Evolutionary conservation across 2,113 vertebrate genomes (phyloP).

Genomic region (Sander vitreus): DNA sequence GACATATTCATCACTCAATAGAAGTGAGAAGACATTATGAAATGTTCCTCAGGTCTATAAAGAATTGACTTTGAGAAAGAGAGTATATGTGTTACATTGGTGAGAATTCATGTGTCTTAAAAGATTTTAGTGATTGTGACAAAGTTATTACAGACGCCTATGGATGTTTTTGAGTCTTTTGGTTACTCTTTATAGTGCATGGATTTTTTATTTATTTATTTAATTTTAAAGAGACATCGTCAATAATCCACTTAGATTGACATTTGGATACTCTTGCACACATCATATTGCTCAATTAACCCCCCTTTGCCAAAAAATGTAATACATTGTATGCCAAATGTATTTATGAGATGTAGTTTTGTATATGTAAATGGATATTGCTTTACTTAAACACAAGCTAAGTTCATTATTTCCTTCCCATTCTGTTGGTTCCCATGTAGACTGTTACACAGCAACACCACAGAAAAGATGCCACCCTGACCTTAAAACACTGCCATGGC

Average conservation of each 20-base stretch:
- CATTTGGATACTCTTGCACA: constrained; percentile 73
- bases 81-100: constrained; percentile 72
- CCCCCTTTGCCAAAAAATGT: constrained; percentile 70
- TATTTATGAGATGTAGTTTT: constrained; percentile 81
- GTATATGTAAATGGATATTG: constrained; percentile 76
- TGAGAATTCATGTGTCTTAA: constrained; percentile 82
- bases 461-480: constrained; percentile 63
- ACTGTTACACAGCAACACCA: constrained; percentile 71
- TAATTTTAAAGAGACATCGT: constrained; percentile 66
- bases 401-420: constrained; percentile 60
- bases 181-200: constrained; percentile 81
- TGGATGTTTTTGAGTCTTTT: constrained; percentile 80
- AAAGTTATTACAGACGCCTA: constrained; percentile 78
- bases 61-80: constrained; percentile 75
- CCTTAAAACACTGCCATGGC: constrained; percentile 67
- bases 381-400: constrained; percentile 73
- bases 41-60: constrained; percentile 81
- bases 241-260: constrained; percentile 69
- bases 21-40: constrained; percentile 63
- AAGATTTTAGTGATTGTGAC: constrained; percentile 81
- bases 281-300: constrained; percentile 68
- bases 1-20: constrained; percentile 59
- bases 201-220: constrained; percentile 60
- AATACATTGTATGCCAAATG: constrained; percentile 80
- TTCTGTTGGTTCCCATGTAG: constrained; percentile 57